Base-by-base conservation (phyloP, 2,113 vertebrate species). In the Lepus europaeus region DNA sequence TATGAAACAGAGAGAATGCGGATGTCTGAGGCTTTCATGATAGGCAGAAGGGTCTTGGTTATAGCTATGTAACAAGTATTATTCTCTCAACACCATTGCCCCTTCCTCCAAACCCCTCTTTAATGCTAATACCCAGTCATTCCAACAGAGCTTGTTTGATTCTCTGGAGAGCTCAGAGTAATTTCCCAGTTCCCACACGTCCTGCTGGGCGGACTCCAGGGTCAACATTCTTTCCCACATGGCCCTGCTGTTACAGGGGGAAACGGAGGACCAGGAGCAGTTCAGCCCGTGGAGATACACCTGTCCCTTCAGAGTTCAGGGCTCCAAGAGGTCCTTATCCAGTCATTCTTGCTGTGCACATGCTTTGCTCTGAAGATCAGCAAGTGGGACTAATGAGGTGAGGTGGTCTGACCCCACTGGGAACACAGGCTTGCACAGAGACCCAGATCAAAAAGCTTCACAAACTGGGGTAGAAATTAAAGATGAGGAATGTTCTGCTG, bases 221-320 rank as follows among this genome's bases (percentile, higher is more conserved):
- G 31, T 83, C 66, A 33, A 36, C 64, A 33, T 94, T 91, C 89
- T 86, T 89, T 61, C 45, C 66, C 66, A 23, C 0, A 0, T 4
- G 20, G 73, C 33, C 82, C 87, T 17, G 23, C 84, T 84, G 17
- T 33, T 83, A 91, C 33, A 92, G 77, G 51, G 70, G 53, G 93
- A 94, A 56, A 92, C 17, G 14, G 68, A 91, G 88, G 92, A 95
- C 96, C 96, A 96, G 91, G 90, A 95, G 70, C n/a, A 87, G 92
- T 56, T 72, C 53, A 33, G 61, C 72, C 72, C 69, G 56, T 79
- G 51, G 81, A 96, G 74, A 77, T 29, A 17, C 93, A 64, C 69
- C n/a, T 29, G 72, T 80, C 33, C 84, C 83, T 87, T 93, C 56
- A 64, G 84, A 87, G 77, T 56, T 45, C 39, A 29, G 27, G 56